Evolutionary conservation across 1,140 invertebrate species (phyloP).

Genomic region (Mylabris phalerata): DNA sequence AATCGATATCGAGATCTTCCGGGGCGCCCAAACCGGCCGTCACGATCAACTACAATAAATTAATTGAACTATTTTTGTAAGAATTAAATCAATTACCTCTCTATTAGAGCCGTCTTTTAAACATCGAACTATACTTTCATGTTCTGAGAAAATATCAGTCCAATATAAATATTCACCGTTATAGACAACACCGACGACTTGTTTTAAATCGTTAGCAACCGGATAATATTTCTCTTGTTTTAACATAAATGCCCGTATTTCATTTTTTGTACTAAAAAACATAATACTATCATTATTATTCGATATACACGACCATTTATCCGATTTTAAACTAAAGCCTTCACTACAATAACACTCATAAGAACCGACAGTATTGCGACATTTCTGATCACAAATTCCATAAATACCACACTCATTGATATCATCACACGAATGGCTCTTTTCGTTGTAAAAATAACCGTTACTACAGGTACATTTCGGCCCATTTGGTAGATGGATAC

Average conservation of each 20-base stretch:
- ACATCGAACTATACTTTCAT: slow-evolving; percentile 58
- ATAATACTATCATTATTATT: slow-evolving; percentile 55
- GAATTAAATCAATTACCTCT: slow-evolving; percentile 43
- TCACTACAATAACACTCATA: slow-evolving; percentile 74
- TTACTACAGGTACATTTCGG: slow-evolving; percentile 44
- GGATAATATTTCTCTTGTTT: slow-evolving; percentile 42
- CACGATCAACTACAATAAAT: slow-evolving; percentile 44
- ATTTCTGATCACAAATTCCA: slow-evolving; percentile 77
- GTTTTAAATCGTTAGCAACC: slow-evolving; percentile 46
- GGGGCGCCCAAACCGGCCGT: slow-evolving; percentile 61
- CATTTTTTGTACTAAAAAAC: slow-evolving; percentile 52
- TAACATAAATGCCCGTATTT: slow-evolving; percentile 47
- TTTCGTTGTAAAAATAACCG: slow-evolving; percentile 40
- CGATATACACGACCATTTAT: slow-evolving; percentile 66
- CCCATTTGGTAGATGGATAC: slow-evolving; percentile 42
- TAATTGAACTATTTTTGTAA: not conserved
- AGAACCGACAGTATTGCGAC: slow-evolving; percentile 67
- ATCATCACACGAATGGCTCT: slow-evolving; percentile 44
- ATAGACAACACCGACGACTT: slow-evolving; percentile 60
- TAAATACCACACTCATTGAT: slow-evolving; percentile 74
- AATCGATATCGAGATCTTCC: slow-evolving; percentile 74
- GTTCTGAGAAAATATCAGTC: slow-evolving; percentile 59
- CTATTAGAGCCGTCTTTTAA: slow-evolving; percentile 48
- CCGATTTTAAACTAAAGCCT: slow-evolving; percentile 59
- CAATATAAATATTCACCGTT: slow-evolving; percentile 66